Conservation (phyloP, 64 coral and sea anemone species). For the Pocillopora damicornis region DNA sequence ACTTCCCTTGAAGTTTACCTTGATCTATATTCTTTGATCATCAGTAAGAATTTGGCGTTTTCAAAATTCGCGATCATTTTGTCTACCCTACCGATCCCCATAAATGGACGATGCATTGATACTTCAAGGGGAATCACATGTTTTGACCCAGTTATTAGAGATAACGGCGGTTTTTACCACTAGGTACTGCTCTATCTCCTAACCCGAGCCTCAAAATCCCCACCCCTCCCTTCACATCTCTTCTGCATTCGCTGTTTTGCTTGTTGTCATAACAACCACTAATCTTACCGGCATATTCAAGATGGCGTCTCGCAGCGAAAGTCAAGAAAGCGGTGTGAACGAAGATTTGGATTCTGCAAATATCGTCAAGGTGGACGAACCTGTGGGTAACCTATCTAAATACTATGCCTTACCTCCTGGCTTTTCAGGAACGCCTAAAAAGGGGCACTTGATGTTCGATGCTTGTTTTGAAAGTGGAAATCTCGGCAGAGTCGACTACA, state of each 20-base stretch:
- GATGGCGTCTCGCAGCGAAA: constrained; percentile 90
- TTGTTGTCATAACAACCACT: constrained; percentile 64
- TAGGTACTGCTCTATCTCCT: too few relatives aligned
- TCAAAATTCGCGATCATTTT: too few relatives aligned
- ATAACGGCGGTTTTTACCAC: too few relatives aligned
- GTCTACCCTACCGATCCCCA: too few relatives aligned
- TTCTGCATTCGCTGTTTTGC: too few relatives aligned
- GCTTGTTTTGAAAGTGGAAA: constrained; percentile 98
- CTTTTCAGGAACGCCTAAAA: constrained; percentile 71
- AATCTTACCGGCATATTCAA: constrained; percentile 15
- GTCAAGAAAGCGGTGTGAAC: constrained; percentile 70
- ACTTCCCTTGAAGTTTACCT: too few relatives aligned
- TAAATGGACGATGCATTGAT: too few relatives aligned
- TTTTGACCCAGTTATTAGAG: too few relatives aligned
- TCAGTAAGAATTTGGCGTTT: too few relatives aligned
- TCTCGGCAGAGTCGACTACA: constrained; percentile 93
- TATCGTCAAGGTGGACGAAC: constrained; percentile 60
- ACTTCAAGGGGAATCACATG: too few relatives aligned
- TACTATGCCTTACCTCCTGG: constrained; percentile 72
- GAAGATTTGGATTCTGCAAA: constrained; percentile 58
- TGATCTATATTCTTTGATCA: too few relatives aligned
- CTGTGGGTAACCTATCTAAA: constrained; percentile 89
- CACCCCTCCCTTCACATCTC: background rate
- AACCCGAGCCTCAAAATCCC: too few relatives aligned
- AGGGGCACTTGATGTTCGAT: constrained; percentile 91